Conservation (phyloP, 2,797 vertebrate genomes). For the Pseudochirops cupreus region DNA sequence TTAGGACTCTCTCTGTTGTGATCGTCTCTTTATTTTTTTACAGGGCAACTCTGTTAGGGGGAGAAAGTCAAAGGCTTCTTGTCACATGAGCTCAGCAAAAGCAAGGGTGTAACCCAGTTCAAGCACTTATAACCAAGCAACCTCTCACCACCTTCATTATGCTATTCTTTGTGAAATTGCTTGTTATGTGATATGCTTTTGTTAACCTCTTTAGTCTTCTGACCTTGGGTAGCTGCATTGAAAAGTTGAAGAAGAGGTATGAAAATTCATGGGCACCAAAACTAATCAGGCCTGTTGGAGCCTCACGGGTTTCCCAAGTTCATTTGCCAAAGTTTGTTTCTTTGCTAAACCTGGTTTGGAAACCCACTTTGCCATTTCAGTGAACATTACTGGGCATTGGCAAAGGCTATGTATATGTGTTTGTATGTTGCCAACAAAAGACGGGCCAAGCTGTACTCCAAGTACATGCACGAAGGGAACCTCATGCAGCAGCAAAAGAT, state of each 20-base stretch:
- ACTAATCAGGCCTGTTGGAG: conserved; percentile 34
- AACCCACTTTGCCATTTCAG: conserved; percentile 47
- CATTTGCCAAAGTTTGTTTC: conserved; percentile 26
- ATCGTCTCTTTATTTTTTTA: conserved; percentile 1
- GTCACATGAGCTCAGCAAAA: conserved; percentile 27
- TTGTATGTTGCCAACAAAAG: conserved; percentile 10
- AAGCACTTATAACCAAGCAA: conserved; percentile 12
- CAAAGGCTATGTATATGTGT: conserved; percentile 2
- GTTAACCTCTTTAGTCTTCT: conserved; percentile 29
- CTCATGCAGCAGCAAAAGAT: conserved; percentile 24
- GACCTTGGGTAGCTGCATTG: conserved; percentile 45
- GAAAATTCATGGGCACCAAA: conserved; percentile 46
- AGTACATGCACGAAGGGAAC: conserved; percentile 13
- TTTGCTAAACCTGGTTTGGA: conserved; percentile 44
- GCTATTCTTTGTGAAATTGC: neutral
- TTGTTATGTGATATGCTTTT: conserved; percentile 27
- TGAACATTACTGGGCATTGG: conserved; percentile 13
- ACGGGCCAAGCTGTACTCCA: conserved; percentile 2
- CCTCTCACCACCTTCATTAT: conserved; percentile 36
- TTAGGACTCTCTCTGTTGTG: neutral
- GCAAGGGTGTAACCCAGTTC: neutral
- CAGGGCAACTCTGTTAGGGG: conserved; percentile 16
- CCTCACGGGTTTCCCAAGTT: conserved; percentile 41
- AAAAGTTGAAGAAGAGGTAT: conserved; percentile 33
- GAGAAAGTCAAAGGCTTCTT: conserved; percentile 33